These are phyloP conservation scores for Acrocephalus kingi DNA, from an alignment of 2,113 vertebrate genomes.

Conservation along the genomic window DNA sequence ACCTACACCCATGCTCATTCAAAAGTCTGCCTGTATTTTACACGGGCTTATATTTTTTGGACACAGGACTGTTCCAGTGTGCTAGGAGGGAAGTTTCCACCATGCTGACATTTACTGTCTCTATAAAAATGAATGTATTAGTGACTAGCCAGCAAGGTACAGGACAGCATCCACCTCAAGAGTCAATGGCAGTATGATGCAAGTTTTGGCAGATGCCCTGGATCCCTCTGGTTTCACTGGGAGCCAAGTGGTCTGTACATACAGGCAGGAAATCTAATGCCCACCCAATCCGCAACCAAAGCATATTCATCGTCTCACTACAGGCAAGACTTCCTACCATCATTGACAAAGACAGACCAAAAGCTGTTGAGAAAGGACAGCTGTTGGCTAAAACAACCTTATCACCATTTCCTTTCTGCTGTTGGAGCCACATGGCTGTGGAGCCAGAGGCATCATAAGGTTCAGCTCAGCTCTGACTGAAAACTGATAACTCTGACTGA, in stretches of 20 bases:
- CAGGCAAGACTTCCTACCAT: neutral
- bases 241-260: neutral
- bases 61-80: neutral
- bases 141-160: neutral
- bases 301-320: neutral
- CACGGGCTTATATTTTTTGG: neutral
- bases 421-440: neutral
- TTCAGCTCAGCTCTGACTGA: neutral
- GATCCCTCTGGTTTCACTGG: neutral
- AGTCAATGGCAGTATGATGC: rapidly evolving
- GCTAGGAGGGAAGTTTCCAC: neutral
- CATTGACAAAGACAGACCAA: neutral
- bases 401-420: neutral
- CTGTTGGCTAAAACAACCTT: neutral
- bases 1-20: neutral
- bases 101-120: neutral
- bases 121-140: neutral
- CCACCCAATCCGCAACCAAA: neutral
- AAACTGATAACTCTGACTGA: neutral
- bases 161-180: neutral
- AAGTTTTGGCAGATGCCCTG: neutral
- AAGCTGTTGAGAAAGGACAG: neutral
- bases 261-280: neutral
- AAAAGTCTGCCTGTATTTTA: neutral
- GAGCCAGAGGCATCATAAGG: neutral